phyloP scores from a whole-genome alignment of 2,888 invertebrate species.

The Drosophila neonasuta region DNA sequence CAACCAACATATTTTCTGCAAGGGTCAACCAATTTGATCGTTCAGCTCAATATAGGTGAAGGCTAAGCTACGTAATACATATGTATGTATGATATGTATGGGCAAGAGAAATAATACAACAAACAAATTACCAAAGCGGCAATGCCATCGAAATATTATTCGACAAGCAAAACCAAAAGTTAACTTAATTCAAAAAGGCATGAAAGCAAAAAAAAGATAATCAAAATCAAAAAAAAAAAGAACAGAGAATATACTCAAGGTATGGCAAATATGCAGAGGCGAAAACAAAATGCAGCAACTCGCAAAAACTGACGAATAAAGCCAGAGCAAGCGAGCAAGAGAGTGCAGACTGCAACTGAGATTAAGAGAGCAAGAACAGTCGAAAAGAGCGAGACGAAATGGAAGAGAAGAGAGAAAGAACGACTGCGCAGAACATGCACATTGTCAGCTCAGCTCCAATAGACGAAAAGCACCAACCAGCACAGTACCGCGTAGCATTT shows the following conservation, averaged over 20 bases:
- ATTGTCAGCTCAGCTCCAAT: constrained; percentile 42
- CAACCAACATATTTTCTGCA: not conserved
- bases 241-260: constrained; percentile 61
- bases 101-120: constrained; percentile 18
- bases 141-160: constrained; percentile 25
- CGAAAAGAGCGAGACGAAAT: not conserved
- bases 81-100: not conserved
- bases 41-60: constrained; percentile 60
- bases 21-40: constrained; percentile 18
- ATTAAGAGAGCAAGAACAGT: not conserved
- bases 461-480: not conserved
- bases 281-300: constrained; percentile 58
- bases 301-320: constrained; percentile 48
- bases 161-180: constrained; percentile 16
- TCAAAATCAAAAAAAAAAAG: constrained; percentile 17
- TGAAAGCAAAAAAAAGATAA: not conserved
- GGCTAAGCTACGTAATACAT: constrained; percentile 65
- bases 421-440: constrained; percentile 35
- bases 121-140: constrained; percentile 36
- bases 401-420: constrained; percentile 1
- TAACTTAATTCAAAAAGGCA: constrained; percentile 31
- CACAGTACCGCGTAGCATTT: not conserved
- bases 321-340: constrained; percentile 13
- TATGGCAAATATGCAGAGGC: constrained; percentile 61
- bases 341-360: not conserved